Evolutionary conservation across 2,888 invertebrate species (phyloP).

Genomic region (Tribolium freemani): DNA sequence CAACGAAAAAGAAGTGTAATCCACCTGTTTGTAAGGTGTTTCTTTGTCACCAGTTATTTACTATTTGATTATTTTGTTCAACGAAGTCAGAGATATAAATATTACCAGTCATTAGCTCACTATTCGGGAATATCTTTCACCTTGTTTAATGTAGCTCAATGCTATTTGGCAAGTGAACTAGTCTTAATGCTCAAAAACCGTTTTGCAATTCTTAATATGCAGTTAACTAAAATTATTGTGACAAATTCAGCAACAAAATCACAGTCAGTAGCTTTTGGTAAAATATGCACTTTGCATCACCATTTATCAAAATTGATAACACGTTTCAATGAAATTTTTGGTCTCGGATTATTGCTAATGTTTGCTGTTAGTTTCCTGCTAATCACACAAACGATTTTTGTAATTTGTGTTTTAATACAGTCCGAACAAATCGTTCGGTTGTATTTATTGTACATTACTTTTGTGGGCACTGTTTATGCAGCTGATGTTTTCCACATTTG

Average conservation of each 20-base stretch:
- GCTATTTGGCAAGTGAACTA: not conserved
- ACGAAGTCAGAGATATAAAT: not conserved
- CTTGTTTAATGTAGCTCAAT: not conserved
- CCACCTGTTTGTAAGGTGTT: not conserved
- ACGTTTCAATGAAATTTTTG: constrained; percentile 23
- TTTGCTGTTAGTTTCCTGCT: constrained; percentile 8
- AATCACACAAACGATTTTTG: not conserved
- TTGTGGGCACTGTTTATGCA: not conserved
- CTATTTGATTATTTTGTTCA: not conserved
- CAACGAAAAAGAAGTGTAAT: not conserved
- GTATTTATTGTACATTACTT: not conserved
- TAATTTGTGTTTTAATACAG: not conserved
- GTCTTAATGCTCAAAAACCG: constrained; percentile 6
- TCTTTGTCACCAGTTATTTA: not conserved
- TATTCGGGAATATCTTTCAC: not conserved
- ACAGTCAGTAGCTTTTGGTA: not conserved
- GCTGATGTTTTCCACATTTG: constrained; percentile 6
- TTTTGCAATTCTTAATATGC: constrained; percentile 9
- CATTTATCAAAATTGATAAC: constrained; percentile 11
- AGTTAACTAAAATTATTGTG: not conserved
- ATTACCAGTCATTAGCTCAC: not conserved
- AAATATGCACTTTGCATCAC: constrained; percentile 22
- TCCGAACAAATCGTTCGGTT: not conserved
- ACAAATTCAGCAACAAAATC: not conserved
- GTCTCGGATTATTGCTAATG: constrained; percentile 15